Conservation (phyloP, 2,888 invertebrate species). For the Callyntrura guangdongensis region DNA sequence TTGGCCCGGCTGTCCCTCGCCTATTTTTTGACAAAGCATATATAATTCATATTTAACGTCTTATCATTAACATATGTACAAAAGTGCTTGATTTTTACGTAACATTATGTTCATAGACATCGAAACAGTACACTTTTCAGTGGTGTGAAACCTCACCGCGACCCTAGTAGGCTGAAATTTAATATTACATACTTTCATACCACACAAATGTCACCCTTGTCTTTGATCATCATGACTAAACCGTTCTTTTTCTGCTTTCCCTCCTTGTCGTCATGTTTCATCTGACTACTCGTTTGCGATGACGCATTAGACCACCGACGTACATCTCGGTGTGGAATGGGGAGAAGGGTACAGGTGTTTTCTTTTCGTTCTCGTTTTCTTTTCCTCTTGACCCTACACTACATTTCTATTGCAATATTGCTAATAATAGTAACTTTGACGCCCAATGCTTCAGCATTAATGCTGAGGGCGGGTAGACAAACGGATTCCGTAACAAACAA, state of each 20-base stretch:
- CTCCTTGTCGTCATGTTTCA: not conserved
- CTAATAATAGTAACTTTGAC: not conserved
- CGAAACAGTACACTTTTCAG: too few relatives aligned
- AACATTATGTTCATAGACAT: too few relatives aligned
- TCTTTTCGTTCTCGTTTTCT: not conserved
- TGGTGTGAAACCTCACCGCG: too few relatives aligned
- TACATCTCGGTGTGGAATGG: not conserved
- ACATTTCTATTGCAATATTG: not conserved
- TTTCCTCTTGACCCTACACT: not conserved
- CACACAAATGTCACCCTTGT: slow-evolving; percentile 12
- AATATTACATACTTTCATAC: slow-evolving; percentile 16
- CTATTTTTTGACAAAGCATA: too few relatives aligned
- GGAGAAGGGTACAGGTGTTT: not conserved
- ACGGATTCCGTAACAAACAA: not conserved
- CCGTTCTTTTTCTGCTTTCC: not conserved
- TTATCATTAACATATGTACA: not conserved
- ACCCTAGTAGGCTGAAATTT: not conserved
- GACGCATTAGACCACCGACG: slow-evolving; percentile 29
- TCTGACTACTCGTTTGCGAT: slow-evolving; percentile 28
- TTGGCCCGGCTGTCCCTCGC: too few relatives aligned
- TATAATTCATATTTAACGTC: too few relatives aligned
- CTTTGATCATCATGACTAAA: slow-evolving; percentile 26
- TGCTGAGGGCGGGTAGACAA: not conserved
- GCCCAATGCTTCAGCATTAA: not conserved
- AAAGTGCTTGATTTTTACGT: too few relatives aligned